Conservation (phyloP, 1,140 invertebrate species). For the Ceratina japonica region DNA sequence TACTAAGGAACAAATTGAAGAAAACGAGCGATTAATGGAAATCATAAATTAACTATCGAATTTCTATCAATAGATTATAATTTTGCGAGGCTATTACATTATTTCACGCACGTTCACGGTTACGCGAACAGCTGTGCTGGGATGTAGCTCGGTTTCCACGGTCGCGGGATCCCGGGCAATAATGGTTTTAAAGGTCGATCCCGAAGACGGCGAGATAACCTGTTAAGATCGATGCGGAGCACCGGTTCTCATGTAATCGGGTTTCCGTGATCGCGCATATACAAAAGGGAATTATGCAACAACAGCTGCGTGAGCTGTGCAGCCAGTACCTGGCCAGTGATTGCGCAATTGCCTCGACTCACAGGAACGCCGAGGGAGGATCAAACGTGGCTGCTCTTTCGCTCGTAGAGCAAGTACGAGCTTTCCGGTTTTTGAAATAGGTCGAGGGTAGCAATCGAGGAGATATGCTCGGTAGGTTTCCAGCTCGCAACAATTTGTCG, state of each 20-base stretch:
- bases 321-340: neutral
- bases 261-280: slow-evolving; percentile 52
- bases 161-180: slow-evolving; percentile 26
- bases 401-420: slow-evolving; percentile 13
- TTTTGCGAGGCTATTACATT: too few relatives aligned
- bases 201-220: slow-evolving; percentile 29
- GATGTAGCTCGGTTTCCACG: neutral
- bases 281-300: slow-evolving; percentile 62
- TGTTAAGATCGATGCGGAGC: slow-evolving; percentile 52
- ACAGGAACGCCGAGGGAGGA: slow-evolving; percentile 35
- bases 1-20: too few relatives aligned
- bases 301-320: slow-evolving; percentile 9
- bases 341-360: slow-evolving; percentile 52
- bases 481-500: neutral
- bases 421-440: neutral
- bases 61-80: too few relatives aligned
- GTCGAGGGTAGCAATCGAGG: neutral
- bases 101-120: too few relatives aligned
- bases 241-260: slow-evolving; percentile 50
- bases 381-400: slow-evolving; percentile 43
- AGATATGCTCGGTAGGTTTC: slow-evolving; percentile 15
- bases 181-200: slow-evolving; percentile 49
- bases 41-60: too few relatives aligned
- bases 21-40: too few relatives aligned
- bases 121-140: too few relatives aligned